Evolutionary conservation across 2,113 vertebrate species (phyloP), one percentile per base, ranked within the genome.

Genomic region (Synchiropus splendidus): DNA sequence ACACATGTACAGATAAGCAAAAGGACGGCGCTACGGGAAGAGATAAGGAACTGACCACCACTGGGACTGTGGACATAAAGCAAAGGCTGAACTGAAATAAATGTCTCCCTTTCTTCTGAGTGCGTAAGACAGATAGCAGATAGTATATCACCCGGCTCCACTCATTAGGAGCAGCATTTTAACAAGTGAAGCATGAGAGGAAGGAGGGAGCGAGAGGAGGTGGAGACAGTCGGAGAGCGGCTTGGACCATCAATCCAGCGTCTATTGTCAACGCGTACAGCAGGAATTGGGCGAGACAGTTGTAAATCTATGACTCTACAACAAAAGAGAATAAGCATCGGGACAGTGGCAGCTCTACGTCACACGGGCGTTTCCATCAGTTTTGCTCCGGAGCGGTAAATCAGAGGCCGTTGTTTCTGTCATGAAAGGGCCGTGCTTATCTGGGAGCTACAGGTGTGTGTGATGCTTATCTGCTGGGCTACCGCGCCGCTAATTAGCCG

Each of bases 131-230:
- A 70, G 83, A 85, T 83, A 80, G 83, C 73, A 60, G 81, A 79
- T 77, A 47, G 43, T 74, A 59, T 66, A 87, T 82, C 72, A 55
- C 64, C 31, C 32, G 70, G 72, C 73, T 75, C 69, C 54, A 50
- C 79, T 85, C 86, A 88, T 87, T 88, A 87, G 85, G 55, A 42
- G 56, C 37, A 6, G 1, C 59, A 14, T 51, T 74, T 80, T 75
- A 75, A 81, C 70, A 72, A 75, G 69, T 50, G 21, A 27, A 27
- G 21, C n/a, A n/a, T 9, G 43, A 61, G 55, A 48, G 64, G 41
- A 42, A 64, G 31, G 52, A 1, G 46, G 30, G 48, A 45, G 46
- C 21, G 54, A 39, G 41, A 48, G 50, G 45, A 47, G 42, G 21
- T 27, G 21, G 50, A 42, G 39, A 30, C 27, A 14, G 6, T 57